Base-by-base conservation (phyloP, 2,888 invertebrate species). In the Eulithis testata region DNA sequence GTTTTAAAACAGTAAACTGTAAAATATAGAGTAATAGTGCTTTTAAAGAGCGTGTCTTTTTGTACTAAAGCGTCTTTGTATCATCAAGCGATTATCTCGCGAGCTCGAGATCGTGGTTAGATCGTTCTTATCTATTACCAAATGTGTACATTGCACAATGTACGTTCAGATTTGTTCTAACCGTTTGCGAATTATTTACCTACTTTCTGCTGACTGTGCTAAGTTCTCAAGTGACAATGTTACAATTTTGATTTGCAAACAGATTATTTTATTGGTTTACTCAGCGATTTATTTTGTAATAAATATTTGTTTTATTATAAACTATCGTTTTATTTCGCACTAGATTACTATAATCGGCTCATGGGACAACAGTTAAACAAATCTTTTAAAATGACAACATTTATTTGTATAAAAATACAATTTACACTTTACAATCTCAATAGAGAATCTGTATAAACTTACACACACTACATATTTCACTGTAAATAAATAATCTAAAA, bases 331-430 rank as follows among this genome's bases (percentile, higher is more conserved):
- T 50, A 36, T 59, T 59, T 62, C 11, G 9, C 8, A 6, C 0
- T 40, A 40, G 40, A 3, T 6, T 31, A 31, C 31, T 31, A 31
- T 6, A 6, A 31, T 31, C 31, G 1, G 21, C 21, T 1, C 3
- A 31, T 2, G 31, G 31, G 11, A 44, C n/a, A 44, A n/a, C 44
- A 43, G 44, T 55, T 11, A 37, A 51, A 44, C 11, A 21, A 51
- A 36, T 58, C 53, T 69, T 12, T 12, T 65, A 73, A 76, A 78
- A 82, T 82, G 79, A 78, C 80, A 81, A 83, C 77, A 77, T 85
- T 85, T 88, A 86, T 78, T 40, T 86, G 85, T 86, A 87, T 77
- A 88, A 89, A 90, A 90, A 89, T 86, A 89, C 74, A 83, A 71
- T 82, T 76, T 81, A 86, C 78, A 81, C 81, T 84, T 78, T 85